Base-by-base conservation (phyloP, 2,113 vertebrate genomes). In the Hymenochirus boettgeri region DNA sequence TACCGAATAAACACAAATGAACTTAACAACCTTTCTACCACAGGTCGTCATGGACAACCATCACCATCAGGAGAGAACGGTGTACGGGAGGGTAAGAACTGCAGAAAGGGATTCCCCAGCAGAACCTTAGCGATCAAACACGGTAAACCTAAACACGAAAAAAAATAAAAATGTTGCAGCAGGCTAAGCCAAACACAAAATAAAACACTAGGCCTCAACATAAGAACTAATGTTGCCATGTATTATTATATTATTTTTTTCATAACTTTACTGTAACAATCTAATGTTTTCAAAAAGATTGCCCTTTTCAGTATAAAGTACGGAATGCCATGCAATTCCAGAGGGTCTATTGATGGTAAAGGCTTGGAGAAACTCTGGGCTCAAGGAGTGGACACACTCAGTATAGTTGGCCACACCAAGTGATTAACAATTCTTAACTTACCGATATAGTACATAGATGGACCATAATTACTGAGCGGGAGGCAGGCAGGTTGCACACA, bases 31-130 rank as follows among this genome's bases (percentile, higher is more conserved):
- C 2, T 71, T 70, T 72, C n/a, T n/a, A 60, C 7, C 62, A 74
- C 37, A 29, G 95, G 93, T 92, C 48, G 80, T 80, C 33, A 96
- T 93, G 93, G 86, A 95, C 69, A 93, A 94, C 76, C 80, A 82
- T 70, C 63, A 95, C 81, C 91, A 95, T 69, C 91, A 95, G 73
- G 77, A 93, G 75, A 81, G 87, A 59, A 93, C 0, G 89, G 92
- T 64, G 91, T 94, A 27, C 82, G 93, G 1, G 91, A 95, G 73
- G 92, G 92, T 24, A 94, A 82, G 90, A 35, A 94, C 60, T 94
- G 92, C 77, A 91, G 92, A 66, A 95, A 95, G 64, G 93, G 93
- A 0, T 95, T 95, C 71, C 93, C 93, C 71, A 95, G 92, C 80
- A 90, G 91, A 69, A 92, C 94, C 73, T 81, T 6, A 89, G 80